phyloP scores from a whole-genome alignment of 2,797 vertebrate species.

The Rhodeus uyekii region DNA sequence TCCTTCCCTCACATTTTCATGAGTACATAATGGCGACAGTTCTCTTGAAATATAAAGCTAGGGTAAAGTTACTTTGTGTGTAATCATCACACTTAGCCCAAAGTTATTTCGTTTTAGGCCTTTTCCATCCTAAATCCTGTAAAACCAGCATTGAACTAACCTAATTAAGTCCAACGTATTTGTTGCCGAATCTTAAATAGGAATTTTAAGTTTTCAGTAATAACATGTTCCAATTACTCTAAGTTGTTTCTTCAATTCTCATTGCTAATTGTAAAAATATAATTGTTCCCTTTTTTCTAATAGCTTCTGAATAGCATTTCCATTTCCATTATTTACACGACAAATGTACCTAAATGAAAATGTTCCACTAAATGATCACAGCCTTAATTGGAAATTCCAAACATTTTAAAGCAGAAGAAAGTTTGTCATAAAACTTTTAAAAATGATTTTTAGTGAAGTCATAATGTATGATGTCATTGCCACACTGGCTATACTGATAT shows the following conservation, averaged over 20 bases:
- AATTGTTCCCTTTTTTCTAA: not conserved
- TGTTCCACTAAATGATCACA: not conserved
- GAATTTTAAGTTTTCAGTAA: not conserved
- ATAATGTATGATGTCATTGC: too few relatives aligned
- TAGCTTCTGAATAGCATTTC: not conserved
- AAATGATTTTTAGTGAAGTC: too few relatives aligned
- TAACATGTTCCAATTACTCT: not conserved
- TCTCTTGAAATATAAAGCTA: not conserved
- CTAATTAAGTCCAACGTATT: not conserved
- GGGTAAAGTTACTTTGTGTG: not conserved
- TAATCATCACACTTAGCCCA: too few relatives aligned
- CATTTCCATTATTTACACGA: not conserved
- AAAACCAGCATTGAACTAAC: not conserved
- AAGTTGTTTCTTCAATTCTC: not conserved
- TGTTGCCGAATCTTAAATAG: not conserved
- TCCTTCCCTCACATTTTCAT: slow-evolving; percentile 1
- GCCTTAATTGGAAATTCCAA: not conserved
- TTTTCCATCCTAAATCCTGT: not conserved
- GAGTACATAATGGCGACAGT: not conserved
- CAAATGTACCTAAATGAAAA: too few relatives aligned
- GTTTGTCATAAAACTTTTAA: not conserved
- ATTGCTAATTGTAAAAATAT: not conserved
- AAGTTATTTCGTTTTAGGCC: not conserved
- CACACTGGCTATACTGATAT: not conserved
- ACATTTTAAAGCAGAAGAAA: not conserved